Conservation (phyloP, 2,888 invertebrate genomes). For the Coleophora flavipennella region DNA sequence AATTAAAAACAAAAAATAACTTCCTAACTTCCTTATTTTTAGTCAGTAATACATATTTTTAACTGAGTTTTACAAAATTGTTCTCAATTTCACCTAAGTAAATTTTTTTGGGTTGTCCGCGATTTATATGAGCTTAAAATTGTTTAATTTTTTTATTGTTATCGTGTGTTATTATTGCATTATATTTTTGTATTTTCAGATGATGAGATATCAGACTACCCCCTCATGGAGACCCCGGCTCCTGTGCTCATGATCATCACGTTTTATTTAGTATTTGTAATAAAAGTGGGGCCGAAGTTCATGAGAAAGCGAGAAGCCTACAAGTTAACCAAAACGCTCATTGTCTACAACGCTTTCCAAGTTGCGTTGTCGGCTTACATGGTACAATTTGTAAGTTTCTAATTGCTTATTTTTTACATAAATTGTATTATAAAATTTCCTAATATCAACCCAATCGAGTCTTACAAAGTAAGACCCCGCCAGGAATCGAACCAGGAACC, state of each 20-base stretch:
- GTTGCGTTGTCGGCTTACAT: constrained; percentile 87
- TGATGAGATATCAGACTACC: constrained; percentile 78
- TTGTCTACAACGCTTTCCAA: constrained; percentile 90
- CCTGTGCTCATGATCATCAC: constrained; percentile 82
- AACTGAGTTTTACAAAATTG: too few relatives aligned
- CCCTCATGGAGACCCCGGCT: constrained; percentile 83
- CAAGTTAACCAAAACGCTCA: constrained; percentile 80
- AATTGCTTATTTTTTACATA: background rate
- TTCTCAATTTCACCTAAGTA: too few relatives aligned
- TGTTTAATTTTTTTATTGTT: too few relatives aligned
- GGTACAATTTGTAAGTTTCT: constrained; percentile 82
- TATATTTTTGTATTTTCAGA: constrained; percentile 45
- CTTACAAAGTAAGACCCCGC: too few relatives aligned
- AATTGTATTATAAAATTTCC: background rate
- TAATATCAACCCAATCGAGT: too few relatives aligned
- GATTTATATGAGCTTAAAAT: too few relatives aligned
- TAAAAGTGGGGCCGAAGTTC: constrained; percentile 84
- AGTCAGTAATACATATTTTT: too few relatives aligned
- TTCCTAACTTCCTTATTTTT: too few relatives aligned
- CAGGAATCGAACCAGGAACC: too few relatives aligned
- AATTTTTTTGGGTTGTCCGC: too few relatives aligned
- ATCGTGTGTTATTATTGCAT: too few relatives aligned
- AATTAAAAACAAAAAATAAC: too few relatives aligned
- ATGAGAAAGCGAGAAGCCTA: constrained; percentile 91
- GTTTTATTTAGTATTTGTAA: constrained; percentile 80